Conservation (phyloP, 2,113 vertebrate genomes). For the Bothrops jararaca region DNA sequence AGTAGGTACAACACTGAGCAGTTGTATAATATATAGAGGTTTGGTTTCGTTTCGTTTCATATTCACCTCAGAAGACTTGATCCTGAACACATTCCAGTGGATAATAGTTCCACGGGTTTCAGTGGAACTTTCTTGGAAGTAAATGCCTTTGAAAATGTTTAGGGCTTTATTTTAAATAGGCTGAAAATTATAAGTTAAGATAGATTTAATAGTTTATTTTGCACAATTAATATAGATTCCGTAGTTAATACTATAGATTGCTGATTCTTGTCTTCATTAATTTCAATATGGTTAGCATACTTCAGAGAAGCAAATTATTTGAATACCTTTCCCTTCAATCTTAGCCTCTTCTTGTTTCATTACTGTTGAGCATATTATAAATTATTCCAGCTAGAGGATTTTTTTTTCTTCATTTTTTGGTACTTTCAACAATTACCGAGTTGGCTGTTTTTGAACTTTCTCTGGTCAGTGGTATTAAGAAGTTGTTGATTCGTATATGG, state of each 20-base stretch:
- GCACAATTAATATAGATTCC: slow-evolving; percentile 12
- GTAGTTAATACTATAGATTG: slow-evolving; percentile 17
- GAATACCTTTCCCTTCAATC: slow-evolving; percentile 7
- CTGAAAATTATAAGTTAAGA: slow-evolving; percentile 8
- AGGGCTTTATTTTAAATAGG: slow-evolving; percentile 12
- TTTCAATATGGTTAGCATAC: slow-evolving; percentile 29
- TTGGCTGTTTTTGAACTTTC: not conserved
- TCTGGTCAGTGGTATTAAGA: not conserved
- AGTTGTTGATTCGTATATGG: not conserved
- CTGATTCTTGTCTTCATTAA: slow-evolving; percentile 40
- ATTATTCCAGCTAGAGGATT: slow-evolving; percentile 15
- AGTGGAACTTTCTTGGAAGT: not conserved
- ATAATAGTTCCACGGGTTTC: not conserved
- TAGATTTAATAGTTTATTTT: slow-evolving; percentile 38
- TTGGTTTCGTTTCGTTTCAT: not conserved
- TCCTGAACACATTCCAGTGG: not conserved
- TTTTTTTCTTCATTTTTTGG: not conserved
- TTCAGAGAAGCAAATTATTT: slow-evolving; percentile 40
- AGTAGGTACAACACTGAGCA: not conserved
- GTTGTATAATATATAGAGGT: not conserved
- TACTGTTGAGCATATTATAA: slow-evolving; percentile 4
- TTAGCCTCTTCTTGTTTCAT: slow-evolving; percentile 5
- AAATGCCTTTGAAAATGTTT: slow-evolving; percentile 7
- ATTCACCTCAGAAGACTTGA: not conserved
- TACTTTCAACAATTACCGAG: not conserved